Base-by-base conservation (phyloP, 2,888 invertebrate species). In the Gryllus longicercus region DNA sequence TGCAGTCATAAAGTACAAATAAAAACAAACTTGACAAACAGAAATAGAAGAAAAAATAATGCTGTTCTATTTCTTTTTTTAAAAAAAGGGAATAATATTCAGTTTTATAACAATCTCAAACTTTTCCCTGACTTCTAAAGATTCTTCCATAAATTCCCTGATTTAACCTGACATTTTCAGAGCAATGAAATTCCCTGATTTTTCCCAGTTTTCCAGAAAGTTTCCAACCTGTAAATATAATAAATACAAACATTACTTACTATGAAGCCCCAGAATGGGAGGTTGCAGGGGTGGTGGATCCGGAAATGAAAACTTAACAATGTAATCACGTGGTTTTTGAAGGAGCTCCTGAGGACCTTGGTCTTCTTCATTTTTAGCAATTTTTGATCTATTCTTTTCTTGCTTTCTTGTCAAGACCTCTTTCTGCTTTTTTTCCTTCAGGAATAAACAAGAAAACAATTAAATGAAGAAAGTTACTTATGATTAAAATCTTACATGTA, bases 261-360 rank as follows among this genome's bases (percentile, higher is more conserved):
- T 93, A 87, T 97, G 96, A 79, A 98, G 88, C 51, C 99, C 99
- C 76, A 99, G 91, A 86, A 99, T 96, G 16, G 99, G 99, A 63
- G 99, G 99, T 87, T 96, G 97, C 78, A 99, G 89, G 76, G 97
- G 96, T 77, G 98, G 94, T 50, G 99, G 98, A 87, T 97, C 96
- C 2, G 99, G 99, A 88, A 99, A 99, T 82, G 93, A 92, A 89
- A 99, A 99, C 89, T 99, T 99, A 83, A 99, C 99, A 84, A 96
- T 90, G 87, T 99, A 99, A 84, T 99, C 99, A 87, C 94, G 95
- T 18, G 98, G 99, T 84, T 92, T 93, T 85, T 95, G 93, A 82
- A 99, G 88, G 79, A 99, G 87, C 86, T 96, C 95, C 8, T 93
- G 91, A 0, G 94, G 93, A n/a, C 94, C 93, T 78, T 90, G 90